phyloP scores from a whole-genome alignment of 2,888 invertebrate species.

The Chloroclysta siterata region DNA sequence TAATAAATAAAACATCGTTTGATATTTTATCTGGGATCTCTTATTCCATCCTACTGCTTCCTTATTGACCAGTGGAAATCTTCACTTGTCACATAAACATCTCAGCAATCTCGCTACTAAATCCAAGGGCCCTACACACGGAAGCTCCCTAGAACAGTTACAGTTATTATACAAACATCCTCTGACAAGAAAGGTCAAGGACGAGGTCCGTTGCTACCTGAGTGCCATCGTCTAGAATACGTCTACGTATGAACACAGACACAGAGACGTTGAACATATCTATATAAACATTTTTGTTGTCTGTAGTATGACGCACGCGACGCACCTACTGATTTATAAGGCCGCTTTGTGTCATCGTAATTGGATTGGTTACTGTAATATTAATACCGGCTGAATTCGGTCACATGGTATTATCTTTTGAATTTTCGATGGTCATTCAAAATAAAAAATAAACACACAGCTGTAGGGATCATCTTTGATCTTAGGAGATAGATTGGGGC shows the following conservation, averaged over 20 bases:
- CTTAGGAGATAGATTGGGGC: neutral
- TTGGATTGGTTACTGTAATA: slow-evolving; percentile 24
- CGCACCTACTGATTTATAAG: slow-evolving; percentile 25
- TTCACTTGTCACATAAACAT: slow-evolving; percentile 10
- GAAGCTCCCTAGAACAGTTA: slow-evolving; percentile 16
- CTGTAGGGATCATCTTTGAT: neutral
- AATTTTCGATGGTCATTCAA: no score
- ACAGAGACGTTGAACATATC: no score
- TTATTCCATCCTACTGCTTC: slow-evolving; percentile 1
- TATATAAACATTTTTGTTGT: no score
- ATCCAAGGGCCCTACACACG: slow-evolving; percentile 17
- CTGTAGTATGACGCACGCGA: slow-evolving; percentile 24
- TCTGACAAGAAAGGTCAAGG: slow-evolving; percentile 35
- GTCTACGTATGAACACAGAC: slow-evolving; percentile 18
- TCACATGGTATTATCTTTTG: neutral
- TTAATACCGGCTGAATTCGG: slow-evolving; percentile 1
- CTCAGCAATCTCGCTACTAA: slow-evolving; percentile 9
- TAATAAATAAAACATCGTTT: neutral
- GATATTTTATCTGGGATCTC: neutral
- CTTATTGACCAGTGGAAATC: slow-evolving; percentile 15
- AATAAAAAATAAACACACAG: neutral
- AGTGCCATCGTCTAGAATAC: slow-evolving; percentile 23
- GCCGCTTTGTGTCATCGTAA: slow-evolving; percentile 20
- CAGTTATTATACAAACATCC: slow-evolving; percentile 31
- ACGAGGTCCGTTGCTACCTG: slow-evolving; percentile 21